Conservation (phyloP, 2,113 vertebrate genomes). For the Plestiodon gilberti region DNA sequence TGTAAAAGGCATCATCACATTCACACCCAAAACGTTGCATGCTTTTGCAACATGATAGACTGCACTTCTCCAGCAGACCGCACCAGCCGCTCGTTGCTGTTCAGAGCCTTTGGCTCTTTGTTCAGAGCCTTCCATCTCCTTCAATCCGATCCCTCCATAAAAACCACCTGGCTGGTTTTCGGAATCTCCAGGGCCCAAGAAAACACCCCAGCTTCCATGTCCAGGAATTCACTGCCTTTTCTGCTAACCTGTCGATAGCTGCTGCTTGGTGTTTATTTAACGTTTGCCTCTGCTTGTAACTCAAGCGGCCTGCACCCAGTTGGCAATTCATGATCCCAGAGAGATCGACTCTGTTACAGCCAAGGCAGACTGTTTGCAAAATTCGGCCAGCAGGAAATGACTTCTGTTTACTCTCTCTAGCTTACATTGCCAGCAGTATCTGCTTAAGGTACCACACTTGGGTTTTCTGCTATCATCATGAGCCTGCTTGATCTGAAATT, state of each 20-base stretch:
- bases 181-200: background rate
- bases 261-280: background rate
- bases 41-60: background rate
- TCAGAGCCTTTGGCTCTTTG: background rate
- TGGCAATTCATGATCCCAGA: background rate
- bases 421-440: background rate
- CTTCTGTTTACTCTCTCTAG: background rate
- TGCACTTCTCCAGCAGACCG: background rate
- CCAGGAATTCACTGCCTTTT: background rate
- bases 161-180: conserved; percentile 13
- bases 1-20: background rate
- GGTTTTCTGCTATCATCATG: background rate
- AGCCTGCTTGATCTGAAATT: too few species aligned
- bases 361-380: background rate
- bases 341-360: background rate
- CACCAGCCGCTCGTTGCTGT: background rate
- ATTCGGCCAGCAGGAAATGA: background rate
- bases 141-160: background rate
- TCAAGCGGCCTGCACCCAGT: background rate
- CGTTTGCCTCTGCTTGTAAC: background rate
- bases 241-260: background rate
- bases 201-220: background rate
- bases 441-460: background rate
- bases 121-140: background rate
- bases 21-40: too few species aligned